Base-by-base conservation (phyloP, 2,888 invertebrate genomes). In the Zeuzera pyrina region DNA sequence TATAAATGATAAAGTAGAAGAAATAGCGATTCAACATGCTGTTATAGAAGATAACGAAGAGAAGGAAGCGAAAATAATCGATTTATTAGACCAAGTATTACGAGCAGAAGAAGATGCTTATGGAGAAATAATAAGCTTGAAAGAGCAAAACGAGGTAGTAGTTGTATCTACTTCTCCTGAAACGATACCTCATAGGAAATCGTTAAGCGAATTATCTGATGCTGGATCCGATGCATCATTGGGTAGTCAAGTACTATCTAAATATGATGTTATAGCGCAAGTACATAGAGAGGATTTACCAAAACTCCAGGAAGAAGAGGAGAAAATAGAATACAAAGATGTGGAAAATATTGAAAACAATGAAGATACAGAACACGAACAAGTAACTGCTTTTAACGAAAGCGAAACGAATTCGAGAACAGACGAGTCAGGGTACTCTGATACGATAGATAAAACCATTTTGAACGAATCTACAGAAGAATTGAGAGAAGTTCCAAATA, bases 241-340 rank as follows among this genome's bases (percentile, higher is more conserved):
- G 42, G 65, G 71, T 62, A 71, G 57, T 64, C 73, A 68, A 49
- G 70, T 57, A 24, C 67, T 78, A 68, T 76, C 83, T 46, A 81
- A 84, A 65, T 85, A 86, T 57, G 84, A 84, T 63, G 86, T 86
- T 13, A 72, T 86, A 47, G 87, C 78, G 36, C 81, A 85, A 64
- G 84, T 87, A 8, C 87, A 87, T 47, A 76, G 85, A 57, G 86
- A 86, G 56, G 85, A 86, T 62, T 61, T 81, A 33, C 68, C 76
- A 1, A 78, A 53, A 52, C 52, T 81, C 3, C 60, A 52, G 7
- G 78, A 79, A 47, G 76, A 76, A 47, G 76, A 76, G 34, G 76
- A 79, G 44, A 62, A 50, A 47, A n/a, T n/a, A n/a, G 42, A 41
- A 13, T 60, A 60, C 0, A 51, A 36, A 31, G 59, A 52, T 36